These are phyloP conservation scores for Scaptomyza tumidula DNA, from an alignment of 2,888 invertebrate genomes.

Conservation along the genomic window DNA sequence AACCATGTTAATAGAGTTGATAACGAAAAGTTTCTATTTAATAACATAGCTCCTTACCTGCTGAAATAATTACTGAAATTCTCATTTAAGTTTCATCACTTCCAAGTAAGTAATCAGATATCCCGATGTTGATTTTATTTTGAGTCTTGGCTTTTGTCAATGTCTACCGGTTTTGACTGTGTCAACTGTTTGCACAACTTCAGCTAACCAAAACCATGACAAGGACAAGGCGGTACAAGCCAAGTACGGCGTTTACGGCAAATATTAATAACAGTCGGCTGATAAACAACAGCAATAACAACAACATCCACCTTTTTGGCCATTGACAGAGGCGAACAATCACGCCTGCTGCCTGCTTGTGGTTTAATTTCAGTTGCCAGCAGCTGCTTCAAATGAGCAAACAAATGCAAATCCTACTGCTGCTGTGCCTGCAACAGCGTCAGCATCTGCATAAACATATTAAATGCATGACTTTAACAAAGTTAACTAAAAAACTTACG, in stretches of 20 bases:
- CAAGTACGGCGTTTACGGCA: slow-evolving; percentile 21
- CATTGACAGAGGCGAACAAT: not conserved
- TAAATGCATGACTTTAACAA: slow-evolving; percentile 35
- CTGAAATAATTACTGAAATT: not conserved
- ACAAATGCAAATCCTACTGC: slow-evolving; percentile 39
- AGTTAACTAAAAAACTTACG: not conserved
- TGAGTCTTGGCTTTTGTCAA: not conserved
- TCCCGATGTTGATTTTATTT: not conserved
- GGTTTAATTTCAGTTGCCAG: slow-evolving; percentile 60
- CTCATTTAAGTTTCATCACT: not conserved
- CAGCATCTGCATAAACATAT: slow-evolving; percentile 28
- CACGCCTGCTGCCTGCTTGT: slow-evolving; percentile 24
- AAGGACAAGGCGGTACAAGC: slow-evolving; percentile 22
- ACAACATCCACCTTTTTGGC: slow-evolving; percentile 36
- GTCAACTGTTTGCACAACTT: slow-evolving; percentile 9
- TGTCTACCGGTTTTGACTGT: not conserved
- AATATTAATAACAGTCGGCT: slow-evolving; percentile 57
- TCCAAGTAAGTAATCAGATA: not conserved
- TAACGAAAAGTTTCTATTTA: not conserved
- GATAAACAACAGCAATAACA: slow-evolving; percentile 30
- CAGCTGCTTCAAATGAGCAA: slow-evolving; percentile 51
- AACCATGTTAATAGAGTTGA: not conserved
- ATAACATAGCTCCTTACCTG: not conserved
- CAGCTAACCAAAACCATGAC: slow-evolving; percentile 5
- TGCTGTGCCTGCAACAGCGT: slow-evolving; percentile 4